phyloP scores from a whole-genome alignment of 2,797 vertebrate genomes.

The Enteromius unitaeniatus region DNA sequence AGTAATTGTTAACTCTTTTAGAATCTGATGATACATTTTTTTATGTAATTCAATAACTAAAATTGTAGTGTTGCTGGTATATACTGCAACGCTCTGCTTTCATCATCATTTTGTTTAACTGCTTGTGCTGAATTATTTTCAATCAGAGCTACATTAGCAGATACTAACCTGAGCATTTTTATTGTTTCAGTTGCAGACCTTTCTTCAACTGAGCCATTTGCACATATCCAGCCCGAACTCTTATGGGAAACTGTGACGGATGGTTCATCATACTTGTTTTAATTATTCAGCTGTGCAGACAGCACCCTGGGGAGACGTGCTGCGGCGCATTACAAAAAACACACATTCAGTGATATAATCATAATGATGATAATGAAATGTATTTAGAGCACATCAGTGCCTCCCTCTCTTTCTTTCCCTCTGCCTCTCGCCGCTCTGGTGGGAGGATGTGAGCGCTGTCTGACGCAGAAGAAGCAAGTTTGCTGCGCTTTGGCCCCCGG shows the following conservation, averaged over 20 bases:
- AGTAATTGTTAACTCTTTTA: not conserved
- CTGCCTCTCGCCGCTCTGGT: slow-evolving; percentile 45
- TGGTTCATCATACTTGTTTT: slow-evolving; percentile 81
- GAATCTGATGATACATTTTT: not conserved
- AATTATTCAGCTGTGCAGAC: slow-evolving; percentile 81
- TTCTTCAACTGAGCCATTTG: slow-evolving; percentile 69
- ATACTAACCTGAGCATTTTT: slow-evolving; percentile 36
- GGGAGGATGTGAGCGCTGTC: slow-evolving; percentile 59
- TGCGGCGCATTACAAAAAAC: slow-evolving; percentile 77
- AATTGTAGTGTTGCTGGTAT: not conserved
- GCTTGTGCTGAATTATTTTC: slow-evolving; percentile 14
- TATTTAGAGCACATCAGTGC: slow-evolving; percentile 79
- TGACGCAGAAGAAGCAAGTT: slow-evolving; percentile 59
- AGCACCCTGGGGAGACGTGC: slow-evolving; percentile 77
- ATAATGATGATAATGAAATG: slow-evolving; percentile 85
- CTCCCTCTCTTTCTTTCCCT: slow-evolving; percentile 40
- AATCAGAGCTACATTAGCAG: slow-evolving; percentile 14
- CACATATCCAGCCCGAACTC: slow-evolving; percentile 72
- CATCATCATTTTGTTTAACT: slow-evolving; percentile 9
- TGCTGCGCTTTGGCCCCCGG: slow-evolving; percentile 59
- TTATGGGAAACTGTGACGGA: slow-evolving; percentile 77
- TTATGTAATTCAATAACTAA: not conserved
- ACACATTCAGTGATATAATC: slow-evolving; percentile 83
- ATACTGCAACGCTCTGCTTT: not conserved
- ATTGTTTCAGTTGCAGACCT: slow-evolving; percentile 66